phyloP scores from a whole-genome alignment of 2,113 vertebrate genomes.

The Zosterops japonicus region DNA sequence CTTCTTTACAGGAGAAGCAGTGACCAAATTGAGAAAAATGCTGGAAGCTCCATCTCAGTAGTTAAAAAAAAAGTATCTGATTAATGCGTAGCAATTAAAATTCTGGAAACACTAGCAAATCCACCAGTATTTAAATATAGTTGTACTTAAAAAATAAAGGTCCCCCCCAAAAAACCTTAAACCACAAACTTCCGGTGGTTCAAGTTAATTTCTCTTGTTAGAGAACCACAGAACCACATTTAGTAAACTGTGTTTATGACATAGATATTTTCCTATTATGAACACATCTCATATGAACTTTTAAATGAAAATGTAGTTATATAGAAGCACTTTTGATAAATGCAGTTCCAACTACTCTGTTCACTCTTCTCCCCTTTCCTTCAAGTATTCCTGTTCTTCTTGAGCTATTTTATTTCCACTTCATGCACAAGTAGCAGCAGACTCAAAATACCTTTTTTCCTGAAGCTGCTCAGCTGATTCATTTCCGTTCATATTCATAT shows the following conservation, averaged over 20 bases:
- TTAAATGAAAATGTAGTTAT: background rate
- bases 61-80: background rate
- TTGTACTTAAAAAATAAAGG: background rate
- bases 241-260: background rate
- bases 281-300: accelerated
- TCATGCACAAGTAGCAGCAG: background rate
- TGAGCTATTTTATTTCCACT: background rate
- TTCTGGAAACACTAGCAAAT: background rate
- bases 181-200: background rate
- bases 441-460: background rate
- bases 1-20: background rate
- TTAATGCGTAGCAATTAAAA: background rate
- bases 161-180: accelerated
- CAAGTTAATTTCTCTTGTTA: background rate
- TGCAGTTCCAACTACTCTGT: background rate
- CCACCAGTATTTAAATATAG: background rate
- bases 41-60: background rate
- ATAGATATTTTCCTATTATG: background rate
- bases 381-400: background rate
- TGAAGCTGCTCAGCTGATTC: background rate
- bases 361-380: background rate
- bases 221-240: background rate
- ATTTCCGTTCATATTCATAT: conserved; percentile 20
- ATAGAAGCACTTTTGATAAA: background rate
- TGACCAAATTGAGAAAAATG: background rate